These are phyloP conservation scores for Neoscelio sp. DNA, from an alignment of 2,888 invertebrate genomes.

Conservation along the genomic window DNA sequence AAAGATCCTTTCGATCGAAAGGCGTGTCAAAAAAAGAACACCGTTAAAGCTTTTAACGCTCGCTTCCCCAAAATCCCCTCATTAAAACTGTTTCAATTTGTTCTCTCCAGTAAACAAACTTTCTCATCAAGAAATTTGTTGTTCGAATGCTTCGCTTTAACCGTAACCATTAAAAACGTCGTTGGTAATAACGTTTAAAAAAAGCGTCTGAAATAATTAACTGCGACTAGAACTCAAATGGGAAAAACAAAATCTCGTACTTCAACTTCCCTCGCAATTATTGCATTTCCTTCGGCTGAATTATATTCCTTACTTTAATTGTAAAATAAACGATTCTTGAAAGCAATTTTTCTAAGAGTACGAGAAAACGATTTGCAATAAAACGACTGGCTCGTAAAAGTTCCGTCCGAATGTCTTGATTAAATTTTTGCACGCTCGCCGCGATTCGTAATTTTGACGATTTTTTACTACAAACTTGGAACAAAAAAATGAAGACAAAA, in stretches of 20 bases:
- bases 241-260: not conserved
- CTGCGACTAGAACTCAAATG: not conserved
- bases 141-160: not conserved
- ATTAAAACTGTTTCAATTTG: not conserved
- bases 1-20: no score
- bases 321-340: not conserved
- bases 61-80: not conserved
- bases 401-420: slow-evolving; percentile 2
- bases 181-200: not conserved
- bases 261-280: not conserved
- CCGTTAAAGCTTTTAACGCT: not conserved
- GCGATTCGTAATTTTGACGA: not conserved
- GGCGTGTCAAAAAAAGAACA: not conserved
- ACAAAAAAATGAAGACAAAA: slow-evolving; percentile 27
- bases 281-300: not conserved
- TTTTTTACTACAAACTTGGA: not conserved
- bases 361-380: slow-evolving; percentile 4
- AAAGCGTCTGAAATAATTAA: slow-evolving; percentile 1
- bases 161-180: not conserved
- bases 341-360: not conserved
- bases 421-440: not conserved
- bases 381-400: slow-evolving; percentile 12
- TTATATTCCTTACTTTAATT: not conserved
- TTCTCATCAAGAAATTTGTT: not conserved
- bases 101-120: not conserved